These are phyloP conservation scores for Steromphala cineraria DNA, from an alignment of 2,888 invertebrate species.

Conservation along the genomic window DNA sequence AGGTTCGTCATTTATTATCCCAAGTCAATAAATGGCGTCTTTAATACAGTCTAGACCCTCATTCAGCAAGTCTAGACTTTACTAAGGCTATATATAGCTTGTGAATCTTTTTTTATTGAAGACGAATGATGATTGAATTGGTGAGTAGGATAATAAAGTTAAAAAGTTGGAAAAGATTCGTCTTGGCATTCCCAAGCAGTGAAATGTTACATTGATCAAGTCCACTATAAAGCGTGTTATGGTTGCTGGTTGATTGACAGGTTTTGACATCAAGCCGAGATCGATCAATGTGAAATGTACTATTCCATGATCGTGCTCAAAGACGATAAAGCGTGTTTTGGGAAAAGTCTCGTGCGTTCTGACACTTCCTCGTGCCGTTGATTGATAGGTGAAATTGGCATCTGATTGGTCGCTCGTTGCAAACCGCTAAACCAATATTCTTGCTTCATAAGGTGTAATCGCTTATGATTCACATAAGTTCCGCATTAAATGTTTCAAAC, in stretches of 20 bases:
- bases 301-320: not conserved
- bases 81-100: too few relatives aligned
- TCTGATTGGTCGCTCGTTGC: not conserved
- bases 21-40: too few relatives aligned
- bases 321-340: not conserved
- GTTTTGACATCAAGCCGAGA: not conserved
- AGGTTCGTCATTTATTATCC: too few relatives aligned
- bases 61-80: too few relatives aligned
- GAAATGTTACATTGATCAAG: too few relatives aligned
- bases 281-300: not conserved
- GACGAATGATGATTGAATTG: too few relatives aligned
- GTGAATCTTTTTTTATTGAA: too few relatives aligned
- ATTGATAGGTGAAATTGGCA: not conserved
- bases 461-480: not conserved
- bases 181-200: too few relatives aligned
- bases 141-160: too few relatives aligned
- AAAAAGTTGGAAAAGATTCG: too few relatives aligned
- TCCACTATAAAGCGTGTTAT: too few relatives aligned
- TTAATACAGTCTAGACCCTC: too few relatives aligned
- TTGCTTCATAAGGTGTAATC: not conserved
- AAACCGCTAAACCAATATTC: not conserved
- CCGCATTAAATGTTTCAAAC: not conserved
- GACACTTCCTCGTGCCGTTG: conserved; percentile 2
- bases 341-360: not conserved
- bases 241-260: not conserved